A percentile compares a stretch with the other conserved stretches of the same genome.
These are phyloP conservation scores for Chesias legatella DNA, from an alignment of 2,888 invertebrate genomes.

Conservation along the genomic window DNA sequence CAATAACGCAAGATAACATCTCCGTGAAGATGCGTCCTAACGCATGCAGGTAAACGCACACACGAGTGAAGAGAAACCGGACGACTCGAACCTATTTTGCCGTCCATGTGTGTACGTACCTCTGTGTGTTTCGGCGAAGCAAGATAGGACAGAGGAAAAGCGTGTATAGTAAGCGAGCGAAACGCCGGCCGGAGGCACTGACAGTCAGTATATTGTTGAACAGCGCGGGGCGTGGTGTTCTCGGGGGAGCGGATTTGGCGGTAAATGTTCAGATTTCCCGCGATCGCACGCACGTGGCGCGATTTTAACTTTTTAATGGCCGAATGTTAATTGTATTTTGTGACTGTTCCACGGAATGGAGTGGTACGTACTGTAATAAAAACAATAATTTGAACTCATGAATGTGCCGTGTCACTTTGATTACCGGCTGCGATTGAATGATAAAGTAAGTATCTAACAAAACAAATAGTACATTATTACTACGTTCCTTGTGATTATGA, in stretches of 20 bases:
- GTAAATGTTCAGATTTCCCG: conserved; percentile 63
- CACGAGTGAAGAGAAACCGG: conserved; percentile 31
- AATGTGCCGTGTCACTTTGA: conserved; percentile 57
- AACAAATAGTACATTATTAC: too few species aligned
- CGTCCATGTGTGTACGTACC: conserved; percentile 58
- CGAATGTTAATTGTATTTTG: conserved; percentile 33
- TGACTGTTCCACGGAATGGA: conserved; percentile 38
- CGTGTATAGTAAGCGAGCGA: conserved; percentile 61
- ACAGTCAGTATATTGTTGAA: conserved; percentile 66
- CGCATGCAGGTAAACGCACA: conserved; percentile 40
- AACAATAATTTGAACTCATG: conserved; percentile 54
- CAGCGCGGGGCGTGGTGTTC: conserved; percentile 65
- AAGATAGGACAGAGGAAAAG: conserved; percentile 72
- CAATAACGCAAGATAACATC: conserved; percentile 52
- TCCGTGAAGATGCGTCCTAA: conserved; percentile 56
- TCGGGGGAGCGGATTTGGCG: conserved; percentile 53
- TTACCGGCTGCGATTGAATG: conserved; percentile 53
- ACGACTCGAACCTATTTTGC: conserved; percentile 47
- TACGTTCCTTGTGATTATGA: too few species aligned
- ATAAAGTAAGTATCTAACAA: conserved; percentile 55
- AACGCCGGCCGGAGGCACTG: conserved; percentile 58
- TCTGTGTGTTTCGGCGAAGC: conserved; percentile 65
- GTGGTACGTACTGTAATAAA: conserved; percentile 39
- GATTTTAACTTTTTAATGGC: conserved; percentile 38
- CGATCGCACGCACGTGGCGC: conserved; percentile 59